Evolutionary conservation across 2,888 invertebrate genomes (phyloP).

Genomic region (Acronicta aceris): DNA sequence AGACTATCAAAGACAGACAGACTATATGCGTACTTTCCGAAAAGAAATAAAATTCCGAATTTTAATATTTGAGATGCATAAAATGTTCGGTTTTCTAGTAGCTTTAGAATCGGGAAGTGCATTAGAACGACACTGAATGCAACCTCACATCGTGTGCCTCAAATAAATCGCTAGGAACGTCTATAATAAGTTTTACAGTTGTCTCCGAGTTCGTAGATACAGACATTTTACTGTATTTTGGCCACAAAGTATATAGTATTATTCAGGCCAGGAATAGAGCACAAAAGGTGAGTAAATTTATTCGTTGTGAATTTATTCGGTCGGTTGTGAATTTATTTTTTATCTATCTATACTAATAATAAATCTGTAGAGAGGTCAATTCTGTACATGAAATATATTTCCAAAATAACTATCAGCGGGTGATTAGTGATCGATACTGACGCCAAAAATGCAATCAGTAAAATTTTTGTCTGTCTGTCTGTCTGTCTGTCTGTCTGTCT

Average conservation of each 20-base stretch:
- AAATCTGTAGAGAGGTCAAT: no score
- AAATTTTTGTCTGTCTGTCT: no score
- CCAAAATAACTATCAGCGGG: no score
- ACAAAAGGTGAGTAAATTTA: background rate
- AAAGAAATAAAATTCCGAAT: slow-evolving; percentile 27
- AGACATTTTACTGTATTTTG: slow-evolving; percentile 2
- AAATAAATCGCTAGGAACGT: slow-evolving; percentile 43
- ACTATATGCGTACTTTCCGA: slow-evolving; percentile 28
- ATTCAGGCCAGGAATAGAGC: background rate
- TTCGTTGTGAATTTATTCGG: no score
- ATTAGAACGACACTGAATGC: slow-evolving; percentile 33
- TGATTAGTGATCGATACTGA: no score
- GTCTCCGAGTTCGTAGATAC: slow-evolving; percentile 13
- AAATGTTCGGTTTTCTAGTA: slow-evolving; percentile 29
- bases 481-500: no score
- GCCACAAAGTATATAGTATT: background rate
- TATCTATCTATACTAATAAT: no score
- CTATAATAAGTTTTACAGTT: slow-evolving; percentile 45
- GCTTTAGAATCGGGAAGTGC: slow-evolving; percentile 41
- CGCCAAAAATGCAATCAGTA: no score
- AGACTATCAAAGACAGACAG: slow-evolving; percentile 19
- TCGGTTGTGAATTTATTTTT: no score
- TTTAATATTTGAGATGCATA: slow-evolving; percentile 37
- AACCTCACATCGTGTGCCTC: slow-evolving; percentile 25
- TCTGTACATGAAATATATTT: no score